A percentile compares a stretch with the other conserved stretches of the same genome.
phyloP scores from a whole-genome alignment of 2,888 invertebrate genomes.

The Drosophila neutralis region DNA sequence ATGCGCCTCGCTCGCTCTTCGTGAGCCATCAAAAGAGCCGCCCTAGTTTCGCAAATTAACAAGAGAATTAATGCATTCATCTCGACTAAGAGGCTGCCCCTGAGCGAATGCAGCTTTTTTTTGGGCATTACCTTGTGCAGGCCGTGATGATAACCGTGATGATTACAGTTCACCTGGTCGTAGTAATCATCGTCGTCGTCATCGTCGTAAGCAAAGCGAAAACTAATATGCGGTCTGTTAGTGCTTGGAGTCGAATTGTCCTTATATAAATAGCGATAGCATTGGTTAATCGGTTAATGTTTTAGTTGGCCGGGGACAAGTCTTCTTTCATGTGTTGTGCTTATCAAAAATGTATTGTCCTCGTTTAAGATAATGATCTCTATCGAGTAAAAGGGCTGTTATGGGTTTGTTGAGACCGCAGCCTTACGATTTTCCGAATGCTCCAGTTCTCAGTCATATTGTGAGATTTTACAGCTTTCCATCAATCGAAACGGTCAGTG shows the following conservation, averaged over 20 bases:
- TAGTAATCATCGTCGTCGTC: constrained; percentile 79
- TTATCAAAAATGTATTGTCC: constrained; percentile 12
- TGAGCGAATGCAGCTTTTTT: constrained; percentile 20
- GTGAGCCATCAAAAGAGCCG: constrained; percentile 78
- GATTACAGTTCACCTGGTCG: constrained; percentile 48
- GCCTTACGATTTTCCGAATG: constrained; percentile 1
- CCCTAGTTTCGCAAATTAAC: constrained; percentile 60
- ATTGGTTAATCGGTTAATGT: constrained; percentile 63
- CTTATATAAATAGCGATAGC: constrained; percentile 70
- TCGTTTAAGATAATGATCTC: background rate
- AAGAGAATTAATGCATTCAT: constrained; percentile 13
- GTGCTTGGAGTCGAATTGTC: constrained; percentile 74
- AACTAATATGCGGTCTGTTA: constrained; percentile 82
- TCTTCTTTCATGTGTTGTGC: constrained; percentile 7
- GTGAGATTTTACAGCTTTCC: background rate
- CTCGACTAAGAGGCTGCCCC: constrained; percentile 7
- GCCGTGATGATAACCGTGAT: constrained; percentile 53
- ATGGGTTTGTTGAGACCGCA: background rate
- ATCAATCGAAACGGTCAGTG: background rate
- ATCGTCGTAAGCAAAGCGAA: constrained; percentile 84
- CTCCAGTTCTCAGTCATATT: background rate
- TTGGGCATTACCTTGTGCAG: constrained; percentile 68
- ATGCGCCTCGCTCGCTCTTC: constrained; percentile 83
- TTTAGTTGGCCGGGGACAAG: constrained; percentile 35
- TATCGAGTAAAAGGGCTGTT: background rate